Evolutionary conservation across 2,797 vertebrate genomes (phyloP).

Genomic region (Muscicapa comitata): DNA sequence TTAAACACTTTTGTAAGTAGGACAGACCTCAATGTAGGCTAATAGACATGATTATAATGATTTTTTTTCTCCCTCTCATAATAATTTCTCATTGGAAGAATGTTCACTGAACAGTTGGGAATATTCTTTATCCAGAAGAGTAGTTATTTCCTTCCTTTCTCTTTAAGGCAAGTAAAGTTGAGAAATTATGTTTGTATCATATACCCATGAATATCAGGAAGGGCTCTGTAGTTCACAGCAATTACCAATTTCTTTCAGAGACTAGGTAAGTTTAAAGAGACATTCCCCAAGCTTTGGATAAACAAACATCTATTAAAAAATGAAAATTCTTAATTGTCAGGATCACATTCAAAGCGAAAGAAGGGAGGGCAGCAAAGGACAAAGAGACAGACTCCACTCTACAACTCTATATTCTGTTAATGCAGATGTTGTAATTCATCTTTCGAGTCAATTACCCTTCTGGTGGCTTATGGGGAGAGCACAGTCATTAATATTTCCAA

Average conservation of each 20-base stretch:
- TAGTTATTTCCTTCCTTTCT: not conserved
- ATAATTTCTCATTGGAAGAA: not conserved
- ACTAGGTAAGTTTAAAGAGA: not conserved
- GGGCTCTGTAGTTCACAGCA: not conserved
- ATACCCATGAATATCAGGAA: not conserved
- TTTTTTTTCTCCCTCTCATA: not conserved
- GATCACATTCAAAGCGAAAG: not conserved
- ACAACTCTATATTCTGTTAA: slow-evolving; percentile 41
- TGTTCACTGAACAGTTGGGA: not conserved
- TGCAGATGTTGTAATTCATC: slow-evolving; percentile 33
- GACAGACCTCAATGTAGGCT: not conserved
- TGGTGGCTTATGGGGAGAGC: slow-evolving; percentile 37
- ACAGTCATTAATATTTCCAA: slow-evolving; percentile 57
- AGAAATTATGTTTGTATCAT: not conserved
- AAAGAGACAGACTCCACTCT: slow-evolving; percentile 3
- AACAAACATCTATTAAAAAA: not conserved
- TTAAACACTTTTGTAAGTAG: not conserved
- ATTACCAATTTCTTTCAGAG: not conserved
- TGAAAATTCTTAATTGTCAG: not conserved
- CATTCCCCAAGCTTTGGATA: not conserved
- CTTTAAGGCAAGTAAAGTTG: not conserved
- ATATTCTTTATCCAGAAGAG: not conserved
- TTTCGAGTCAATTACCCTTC: slow-evolving; percentile 45
- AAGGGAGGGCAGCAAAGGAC: slow-evolving; percentile 1
- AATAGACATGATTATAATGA: not conserved